Evolutionary conservation across 2,113 vertebrate genomes (phyloP), one percentile per base, ranked within the genome.

Genomic region (Callopanchax toddi): DNA sequence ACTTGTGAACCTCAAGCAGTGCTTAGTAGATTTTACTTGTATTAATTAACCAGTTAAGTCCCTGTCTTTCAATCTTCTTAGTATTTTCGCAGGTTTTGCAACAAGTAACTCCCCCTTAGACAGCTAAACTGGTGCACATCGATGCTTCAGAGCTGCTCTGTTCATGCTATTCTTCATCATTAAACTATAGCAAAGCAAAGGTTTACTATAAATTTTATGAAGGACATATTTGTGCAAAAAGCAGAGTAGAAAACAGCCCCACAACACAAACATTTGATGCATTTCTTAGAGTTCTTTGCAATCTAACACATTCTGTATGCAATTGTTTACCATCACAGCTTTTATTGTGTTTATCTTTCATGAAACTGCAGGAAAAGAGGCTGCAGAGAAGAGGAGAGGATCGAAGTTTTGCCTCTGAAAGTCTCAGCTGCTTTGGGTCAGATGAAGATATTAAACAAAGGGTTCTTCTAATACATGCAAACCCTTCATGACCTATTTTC

Each of bases 391-490:
- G 44, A 64, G 57, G 53, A 21, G 40, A 66, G 40, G 45, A n/a
- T 23, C 43, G 59, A 49, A 15, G 36, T 0, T 26, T 29, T 29
- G 10, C 15, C 21, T 42, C 9, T 25, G 9, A 15, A 11, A 15
- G 18, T n/a, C 16, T 25, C 17, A 20, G 17, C 25, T 15, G 18
- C 36, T 37, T 25, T 32, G 18, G 46, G 17, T 37, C 17, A 11
- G 63, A 76, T 61, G 44, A 70, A 52, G 49, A 55, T 8, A 6
- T 42, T 12, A 46, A 64, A 53, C 2, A 3, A 64, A 70, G 64
- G 74, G 50, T 59, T 68, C 39, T 52, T 54, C 64, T 48, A 53
- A 66, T 45, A 67, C 83, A 79, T 87, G 83, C 79, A 76, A 63
- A 69, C 77, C 79, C 63, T 64, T 80, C 43, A 48, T 70, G 69